Percentiles rank a stretch among this genome's conserved stretches.
phyloP scores from a whole-genome alignment of 2,888 invertebrate genomes.

The Agrenia bidenticulata region DNA sequence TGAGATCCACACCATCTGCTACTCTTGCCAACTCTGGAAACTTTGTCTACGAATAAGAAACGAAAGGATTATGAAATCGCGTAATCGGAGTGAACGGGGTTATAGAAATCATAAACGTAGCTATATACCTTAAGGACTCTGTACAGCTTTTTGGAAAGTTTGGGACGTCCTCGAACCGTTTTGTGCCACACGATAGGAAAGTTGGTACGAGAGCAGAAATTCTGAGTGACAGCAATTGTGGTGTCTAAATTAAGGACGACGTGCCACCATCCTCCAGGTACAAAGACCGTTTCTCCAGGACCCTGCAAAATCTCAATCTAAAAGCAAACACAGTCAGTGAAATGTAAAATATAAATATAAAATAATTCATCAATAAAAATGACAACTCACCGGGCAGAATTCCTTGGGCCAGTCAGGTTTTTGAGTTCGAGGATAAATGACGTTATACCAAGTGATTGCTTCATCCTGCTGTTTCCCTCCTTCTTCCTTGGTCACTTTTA shows the following conservation, averaged over 20 bases:
- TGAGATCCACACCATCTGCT: constrained; percentile 81
- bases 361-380: neutral
- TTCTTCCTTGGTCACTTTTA: constrained; percentile 72
- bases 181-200: constrained; percentile 99
- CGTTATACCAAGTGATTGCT: constrained; percentile 96
- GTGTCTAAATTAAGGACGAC: constrained; percentile 95
- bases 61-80: no score
- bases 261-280: constrained; percentile 99
- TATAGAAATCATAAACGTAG: no score
- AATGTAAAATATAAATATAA: neutral
- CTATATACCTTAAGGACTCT: constrained; percentile 59
- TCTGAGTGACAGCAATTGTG: constrained; percentile 97
- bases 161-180: constrained; percentile 91
- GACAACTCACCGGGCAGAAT: constrained; percentile 73
- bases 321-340: no score
- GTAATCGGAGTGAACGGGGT: no score
- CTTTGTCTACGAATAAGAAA: constrained; percentile 54
- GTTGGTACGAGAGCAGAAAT: constrained; percentile 93
- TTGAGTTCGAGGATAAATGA: constrained; percentile 91
- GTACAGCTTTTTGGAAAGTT: constrained; percentile 91
- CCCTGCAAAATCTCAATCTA: constrained; percentile 89
- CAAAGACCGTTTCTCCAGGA: constrained; percentile 97
- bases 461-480: constrained; percentile 98
- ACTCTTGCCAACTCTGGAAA: constrained; percentile 75
- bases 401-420: constrained; percentile 85